These are phyloP conservation scores for Hypocryptadius cinnamomeus DNA, from an alignment of 2,113 vertebrate genomes.

Conservation along the genomic window DNA sequence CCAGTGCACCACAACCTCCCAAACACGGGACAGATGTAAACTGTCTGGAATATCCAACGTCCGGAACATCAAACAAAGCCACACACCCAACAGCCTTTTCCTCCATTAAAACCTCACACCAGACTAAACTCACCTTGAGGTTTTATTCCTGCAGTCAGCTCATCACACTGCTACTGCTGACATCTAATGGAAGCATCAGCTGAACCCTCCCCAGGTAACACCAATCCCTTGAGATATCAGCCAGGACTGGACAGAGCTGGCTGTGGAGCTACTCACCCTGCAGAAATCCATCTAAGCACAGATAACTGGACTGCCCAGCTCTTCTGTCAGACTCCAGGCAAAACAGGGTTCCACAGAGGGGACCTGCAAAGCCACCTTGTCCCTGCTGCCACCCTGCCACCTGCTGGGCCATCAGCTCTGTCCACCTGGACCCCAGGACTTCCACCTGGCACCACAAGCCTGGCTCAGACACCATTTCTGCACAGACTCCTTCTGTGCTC, in stretches of 20 bases:
- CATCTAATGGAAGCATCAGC: neutral
- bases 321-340: neutral
- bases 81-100: neutral
- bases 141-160: neutral
- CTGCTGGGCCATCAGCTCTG: neutral
- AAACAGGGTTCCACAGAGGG: neutral
- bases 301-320: neutral
- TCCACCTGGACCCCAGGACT: neutral
- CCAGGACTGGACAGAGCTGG: neutral
- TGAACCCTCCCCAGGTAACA: neutral
- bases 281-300: too few relatives aligned
- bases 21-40: rapidly evolving
- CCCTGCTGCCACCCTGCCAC: slow-evolving; percentile 17
- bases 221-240: rapidly evolving
- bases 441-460: neutral
- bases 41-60: neutral
- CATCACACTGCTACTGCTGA: neutral
- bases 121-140: neutral
- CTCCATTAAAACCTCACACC: neutral
- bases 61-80: neutral
- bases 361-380: neutral
- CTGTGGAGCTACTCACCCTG: neutral
- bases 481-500: rapidly evolving
- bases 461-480: neutral
- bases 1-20: neutral